Conservation (phyloP, 2,797 vertebrate species). For the Hydrolagus colliei region DNA sequence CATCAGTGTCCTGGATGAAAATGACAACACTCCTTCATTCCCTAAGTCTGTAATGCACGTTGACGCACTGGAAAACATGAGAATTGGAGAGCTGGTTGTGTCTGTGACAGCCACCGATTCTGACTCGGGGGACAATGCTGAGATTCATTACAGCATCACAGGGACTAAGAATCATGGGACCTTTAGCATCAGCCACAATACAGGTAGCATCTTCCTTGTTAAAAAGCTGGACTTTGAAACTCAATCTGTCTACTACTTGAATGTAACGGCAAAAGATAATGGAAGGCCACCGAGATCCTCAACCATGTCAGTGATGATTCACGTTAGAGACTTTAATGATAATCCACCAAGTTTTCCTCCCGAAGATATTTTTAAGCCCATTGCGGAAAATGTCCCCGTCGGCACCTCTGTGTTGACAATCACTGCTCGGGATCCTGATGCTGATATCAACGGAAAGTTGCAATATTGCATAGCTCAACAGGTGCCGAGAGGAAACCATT, state of each 20-base stretch:
- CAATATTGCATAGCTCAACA: slow-evolving; percentile 87
- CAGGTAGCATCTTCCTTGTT: slow-evolving; percentile 87
- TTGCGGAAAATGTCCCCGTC: slow-evolving; percentile 83
- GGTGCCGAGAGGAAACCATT: slow-evolving; percentile 82
- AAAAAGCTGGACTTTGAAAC: slow-evolving; percentile 93
- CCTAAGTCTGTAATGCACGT: slow-evolving; percentile 76
- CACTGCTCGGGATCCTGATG: slow-evolving; percentile 83
- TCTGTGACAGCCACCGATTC: slow-evolving; percentile 86
- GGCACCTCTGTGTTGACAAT: slow-evolving; percentile 80
- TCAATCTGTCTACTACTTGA: slow-evolving; percentile 83
- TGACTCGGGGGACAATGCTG: slow-evolving; percentile 84
- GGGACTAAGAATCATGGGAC: slow-evolving; percentile 89
- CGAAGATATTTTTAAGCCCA: slow-evolving; percentile 90
- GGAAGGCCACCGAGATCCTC: slow-evolving; percentile 81
- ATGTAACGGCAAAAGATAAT: slow-evolving; percentile 85
- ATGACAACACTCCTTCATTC: slow-evolving; percentile 89
- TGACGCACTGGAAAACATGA: slow-evolving; percentile 91
- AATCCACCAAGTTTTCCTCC: slow-evolving; percentile 85
- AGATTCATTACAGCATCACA: slow-evolving; percentile 83
- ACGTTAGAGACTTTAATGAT: slow-evolving; percentile 91
- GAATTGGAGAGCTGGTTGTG: slow-evolving; percentile 86
- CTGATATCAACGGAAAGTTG: slow-evolving; percentile 86
- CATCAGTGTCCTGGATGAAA: slow-evolving; percentile 86
- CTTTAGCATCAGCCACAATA: slow-evolving; percentile 92
- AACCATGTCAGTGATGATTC: slow-evolving; percentile 84